A percentile compares a stretch with the other conserved stretches of the same genome.
Conservation (phyloP, 2,888 invertebrate species). For the Stenodera caucasica region DNA sequence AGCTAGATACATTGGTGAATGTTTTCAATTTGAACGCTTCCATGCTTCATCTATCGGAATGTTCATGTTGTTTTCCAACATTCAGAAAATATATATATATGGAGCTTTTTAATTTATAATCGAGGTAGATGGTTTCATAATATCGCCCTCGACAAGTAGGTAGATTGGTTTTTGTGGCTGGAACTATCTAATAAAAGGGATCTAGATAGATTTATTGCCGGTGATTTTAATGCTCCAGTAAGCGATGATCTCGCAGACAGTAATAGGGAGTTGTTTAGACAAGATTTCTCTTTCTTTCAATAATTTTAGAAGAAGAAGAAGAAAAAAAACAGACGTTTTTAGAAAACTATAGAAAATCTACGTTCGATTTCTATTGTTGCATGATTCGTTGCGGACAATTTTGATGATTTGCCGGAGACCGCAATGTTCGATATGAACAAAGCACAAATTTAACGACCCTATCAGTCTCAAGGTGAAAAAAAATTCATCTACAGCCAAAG, state of each 20-base stretch:
- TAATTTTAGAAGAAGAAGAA: neutral
- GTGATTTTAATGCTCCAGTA: slow-evolving; percentile 5
- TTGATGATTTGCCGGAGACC: too few species aligned
- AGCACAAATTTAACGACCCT: slow-evolving; percentile 15
- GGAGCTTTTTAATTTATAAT: neutral
- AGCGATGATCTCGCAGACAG: neutral
- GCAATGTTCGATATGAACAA: neutral
- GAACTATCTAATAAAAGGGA: slow-evolving; percentile 1
- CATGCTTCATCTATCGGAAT: neutral
- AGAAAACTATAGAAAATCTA: too few species aligned
- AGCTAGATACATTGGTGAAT: neutral
- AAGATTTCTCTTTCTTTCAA: neutral
- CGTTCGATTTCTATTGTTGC: too few species aligned
- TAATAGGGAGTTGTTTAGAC: neutral
- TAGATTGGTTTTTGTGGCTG: slow-evolving; percentile 6
- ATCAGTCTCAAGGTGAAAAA: slow-evolving; percentile 16
- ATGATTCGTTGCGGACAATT: too few species aligned
- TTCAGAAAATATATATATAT: neutral
- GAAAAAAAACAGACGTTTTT: neutral
- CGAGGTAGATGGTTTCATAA: neutral
- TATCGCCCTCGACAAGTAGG: slow-evolving; percentile 3
- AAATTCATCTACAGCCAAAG: slow-evolving; percentile 1
- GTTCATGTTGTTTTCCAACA: neutral
- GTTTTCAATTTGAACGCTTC: neutral
- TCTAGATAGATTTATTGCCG: slow-evolving; percentile 2